A percentile compares a stretch with the other conserved stretches of the same genome.
Conservation (phyloP, 1,140 invertebrate species). For the Scaptomyza montana region DNA sequence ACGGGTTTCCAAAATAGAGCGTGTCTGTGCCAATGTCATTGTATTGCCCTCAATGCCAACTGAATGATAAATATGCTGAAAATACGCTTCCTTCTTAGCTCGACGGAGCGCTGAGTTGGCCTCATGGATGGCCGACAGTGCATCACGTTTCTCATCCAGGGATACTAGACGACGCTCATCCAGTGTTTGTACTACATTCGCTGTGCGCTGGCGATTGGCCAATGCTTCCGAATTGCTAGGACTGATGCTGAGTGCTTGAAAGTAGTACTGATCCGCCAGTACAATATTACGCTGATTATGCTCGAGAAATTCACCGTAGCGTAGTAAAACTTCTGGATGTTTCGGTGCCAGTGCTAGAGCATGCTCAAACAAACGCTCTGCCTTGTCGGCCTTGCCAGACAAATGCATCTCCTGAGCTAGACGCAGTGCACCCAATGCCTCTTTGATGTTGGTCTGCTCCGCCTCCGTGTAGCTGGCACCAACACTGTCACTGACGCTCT, state of each 20-base stretch:
- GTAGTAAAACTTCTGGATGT: constrained; percentile 95
- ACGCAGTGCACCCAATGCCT: constrained; percentile 92
- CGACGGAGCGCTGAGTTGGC: constrained; percentile 91
- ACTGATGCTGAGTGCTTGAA: constrained; percentile 90
- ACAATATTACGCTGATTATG: constrained; percentile 93
- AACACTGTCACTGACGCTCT: constrained; percentile 63
- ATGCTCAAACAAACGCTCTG: constrained; percentile 94
- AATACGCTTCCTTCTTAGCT: constrained; percentile 97
- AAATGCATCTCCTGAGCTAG: constrained; percentile 93
- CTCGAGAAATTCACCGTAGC: constrained; percentile 97
- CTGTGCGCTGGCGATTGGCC: constrained; percentile 92
- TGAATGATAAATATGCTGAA: constrained; percentile 98
- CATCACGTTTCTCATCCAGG: constrained; percentile 94
- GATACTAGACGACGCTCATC: constrained; percentile 91
- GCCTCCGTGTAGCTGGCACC: constrained; percentile 52
- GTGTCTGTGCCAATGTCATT: constrained; percentile 96
- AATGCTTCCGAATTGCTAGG: constrained; percentile 93
- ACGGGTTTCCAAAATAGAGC: constrained; percentile 96
- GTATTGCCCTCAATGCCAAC: constrained; percentile 99
- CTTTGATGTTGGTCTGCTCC: constrained; percentile 83
- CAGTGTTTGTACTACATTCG: constrained; percentile 94
- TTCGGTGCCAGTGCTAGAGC: constrained; percentile 94
- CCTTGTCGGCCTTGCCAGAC: constrained; percentile 93
- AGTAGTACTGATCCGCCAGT: constrained; percentile 95
- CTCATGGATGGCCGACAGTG: constrained; percentile 92